Base-by-base conservation (phyloP, 2,113 vertebrate species). In the Mirza zaza region DNA sequence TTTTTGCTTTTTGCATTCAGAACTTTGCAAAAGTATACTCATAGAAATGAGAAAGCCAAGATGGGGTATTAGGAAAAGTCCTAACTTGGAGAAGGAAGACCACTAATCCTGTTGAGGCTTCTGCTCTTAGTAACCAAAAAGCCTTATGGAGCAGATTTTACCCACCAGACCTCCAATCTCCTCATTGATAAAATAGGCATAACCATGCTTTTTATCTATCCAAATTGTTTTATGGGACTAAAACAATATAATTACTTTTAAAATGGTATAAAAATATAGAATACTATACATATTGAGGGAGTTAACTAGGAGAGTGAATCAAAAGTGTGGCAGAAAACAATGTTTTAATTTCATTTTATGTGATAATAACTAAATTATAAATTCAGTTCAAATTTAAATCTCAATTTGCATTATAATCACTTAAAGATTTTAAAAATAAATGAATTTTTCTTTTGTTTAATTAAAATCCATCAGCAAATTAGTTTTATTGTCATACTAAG, bases 301-400 rank as follows among this genome's bases (percentile, higher is more conserved):
- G 23, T 67, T 85, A 59, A 42, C 9, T 52, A 84, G 8, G 2
- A 81, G 21, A 97, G 85, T 84, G 32, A 57, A 90, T 91, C 63
- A 87, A 93, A 82, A 68, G 7, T 32, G 42, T 91, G 27, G 13
- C 14, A 70, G 23, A 83, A 96, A 97, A 23, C 12, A 92, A 61
- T 80, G 34, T 68, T 92, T 87, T 79, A 61, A 70, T 89, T 96
- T 96, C 29, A 95, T 87, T 95, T 86, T 63, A 61, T 52, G 73
- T 67, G 17, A 76, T 45, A 73, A 11, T n/a, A 82, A 87, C 42
- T 71, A 11, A 91, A 83, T 7, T 91, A 15, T 68, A 96, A 91
- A 92, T 75, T 79, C 18, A 87, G 12, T 79, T 93, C 42, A 83
- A 68, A 89, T 86, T 13, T 80, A 7, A 0, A 59, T 86, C 20